phyloP scores from a whole-genome alignment of 2,113 vertebrate genomes.

The Chascanopsetta lugubris region DNA sequence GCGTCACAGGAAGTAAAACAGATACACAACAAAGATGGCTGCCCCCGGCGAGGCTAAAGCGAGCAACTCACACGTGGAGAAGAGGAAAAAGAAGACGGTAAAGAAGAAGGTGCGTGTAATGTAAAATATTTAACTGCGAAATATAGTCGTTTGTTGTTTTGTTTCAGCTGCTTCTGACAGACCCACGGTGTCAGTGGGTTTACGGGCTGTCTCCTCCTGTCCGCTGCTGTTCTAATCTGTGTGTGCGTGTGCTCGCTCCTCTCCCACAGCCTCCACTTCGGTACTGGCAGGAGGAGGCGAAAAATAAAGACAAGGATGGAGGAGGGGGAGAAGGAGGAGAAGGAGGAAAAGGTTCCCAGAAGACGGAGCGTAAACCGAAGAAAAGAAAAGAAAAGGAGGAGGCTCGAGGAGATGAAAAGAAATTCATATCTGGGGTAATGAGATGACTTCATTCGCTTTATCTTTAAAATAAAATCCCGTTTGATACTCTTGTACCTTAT shows the following conservation, averaged over 20 bases:
- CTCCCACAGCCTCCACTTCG: slow-evolving; percentile 47
- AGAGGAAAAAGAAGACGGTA: slow-evolving; percentile 57
- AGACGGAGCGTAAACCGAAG: neutral
- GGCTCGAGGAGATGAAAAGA: slow-evolving; percentile 2
- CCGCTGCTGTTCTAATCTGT: neutral
- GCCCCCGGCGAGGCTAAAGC: neutral
- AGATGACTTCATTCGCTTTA: neutral
- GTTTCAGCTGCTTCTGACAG: neutral
- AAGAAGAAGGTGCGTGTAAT: neutral
- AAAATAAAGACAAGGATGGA: slow-evolving; percentile 32
- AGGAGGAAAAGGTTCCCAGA: neutral
- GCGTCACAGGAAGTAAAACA: slow-evolving; percentile 24
- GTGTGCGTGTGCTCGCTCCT: neutral
- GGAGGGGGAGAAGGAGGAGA: too few relatives aligned
- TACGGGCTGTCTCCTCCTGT: neutral
- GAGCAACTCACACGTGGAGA: slow-evolving; percentile 74
- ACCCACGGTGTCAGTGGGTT: neutral
- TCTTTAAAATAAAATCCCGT: neutral
- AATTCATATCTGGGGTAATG: slow-evolving; percentile 70
- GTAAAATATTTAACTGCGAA: neutral
- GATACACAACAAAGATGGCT: slow-evolving; percentile 82
- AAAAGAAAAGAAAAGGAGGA: slow-evolving; percentile 24
- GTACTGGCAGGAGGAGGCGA: slow-evolving; percentile 55
- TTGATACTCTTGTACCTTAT: neutral
- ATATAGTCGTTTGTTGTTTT: neutral